Base-by-base conservation (phyloP, 2,888 invertebrate species). In the Noctua janthe region DNA sequence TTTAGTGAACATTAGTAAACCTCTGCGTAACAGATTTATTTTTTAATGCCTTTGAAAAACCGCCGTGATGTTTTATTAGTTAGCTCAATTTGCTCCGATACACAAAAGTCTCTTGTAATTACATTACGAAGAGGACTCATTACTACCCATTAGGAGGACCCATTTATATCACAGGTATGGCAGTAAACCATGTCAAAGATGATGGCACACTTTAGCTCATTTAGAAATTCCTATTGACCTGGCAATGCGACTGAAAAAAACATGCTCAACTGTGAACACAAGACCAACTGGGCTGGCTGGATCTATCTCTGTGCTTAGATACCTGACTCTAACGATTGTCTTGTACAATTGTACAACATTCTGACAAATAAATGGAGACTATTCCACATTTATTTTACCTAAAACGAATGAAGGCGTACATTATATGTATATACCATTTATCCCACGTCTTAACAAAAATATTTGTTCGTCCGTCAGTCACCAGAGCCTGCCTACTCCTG, bases 401-500 rank as follows among this genome's bases (percentile, higher is more conserved):
- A 35, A 17, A 64, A 64, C 64, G 17, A 64, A 64, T 17, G 17
- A 64, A 64, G 5, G 39, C 39, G 39, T 39, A 39, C 39, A 7
- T 4, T 64, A 8, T 64, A 17, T 35, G 5, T 39, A 5, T 35
- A 35, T 35, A 10, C 8, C 7, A 64, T 8, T 35, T 39, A 39
- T 15, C 47, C 35, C 23, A 66, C 56, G 39, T 56, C 17, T 0
- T n/a, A 39, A 17, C 10, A 54, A 56, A 62, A 43, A 54, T n/a
- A 11, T 62, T 69, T 51, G 23, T 69, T 47, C 7, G 47, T 56
- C 59, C 59, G 17, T 39, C 76, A 54, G 70, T n/a, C 39, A 74
- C 64, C 43, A 51, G 39, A 66, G 35, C n/a, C 77, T 83, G 29
- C 73, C 51, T 66, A 71, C 70, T 62, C 83, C 43, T 64, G 10